Evolutionary conservation across 2,113 vertebrate species (phyloP).

Genomic region (Silurus glanis): DNA sequence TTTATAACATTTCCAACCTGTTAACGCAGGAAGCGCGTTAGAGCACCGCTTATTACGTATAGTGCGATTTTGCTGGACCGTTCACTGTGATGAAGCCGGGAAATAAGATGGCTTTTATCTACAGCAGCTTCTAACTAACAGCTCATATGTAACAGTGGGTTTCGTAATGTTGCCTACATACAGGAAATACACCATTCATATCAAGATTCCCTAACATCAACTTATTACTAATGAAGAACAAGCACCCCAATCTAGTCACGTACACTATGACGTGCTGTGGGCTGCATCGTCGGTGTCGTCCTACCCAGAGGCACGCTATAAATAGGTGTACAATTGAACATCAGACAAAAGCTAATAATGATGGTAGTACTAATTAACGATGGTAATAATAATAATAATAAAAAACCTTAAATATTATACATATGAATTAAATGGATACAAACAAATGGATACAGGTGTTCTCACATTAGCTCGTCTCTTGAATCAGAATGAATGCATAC

Average conservation of each 20-base stretch:
- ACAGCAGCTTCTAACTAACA: neutral
- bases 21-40: neutral
- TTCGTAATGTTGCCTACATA: neutral
- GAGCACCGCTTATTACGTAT: neutral
- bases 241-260: conserved; percentile 20
- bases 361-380: too few relatives aligned
- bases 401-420: neutral
- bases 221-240: neutral
- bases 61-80: too few relatives aligned
- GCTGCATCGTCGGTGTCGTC: neutral
- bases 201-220: neutral
- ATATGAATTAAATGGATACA: neutral
- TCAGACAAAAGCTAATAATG: too few relatives aligned
- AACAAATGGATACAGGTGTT: neutral
- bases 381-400: too few relatives aligned
- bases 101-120: too few relatives aligned
- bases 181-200: neutral
- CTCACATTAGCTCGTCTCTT: neutral
- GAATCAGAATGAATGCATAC: neutral
- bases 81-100: too few relatives aligned
- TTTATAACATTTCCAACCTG: neutral
- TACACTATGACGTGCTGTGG: conserved; percentile 1
- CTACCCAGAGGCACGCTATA: neutral
- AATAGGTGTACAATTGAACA: too few relatives aligned
- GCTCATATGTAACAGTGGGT: neutral